Percentiles rank a stretch among this genome's conserved stretches.
Evolutionary conservation across 2,113 vertebrate genomes (phyloP).

Genomic region (Himantopus leucocephalus): DNA sequence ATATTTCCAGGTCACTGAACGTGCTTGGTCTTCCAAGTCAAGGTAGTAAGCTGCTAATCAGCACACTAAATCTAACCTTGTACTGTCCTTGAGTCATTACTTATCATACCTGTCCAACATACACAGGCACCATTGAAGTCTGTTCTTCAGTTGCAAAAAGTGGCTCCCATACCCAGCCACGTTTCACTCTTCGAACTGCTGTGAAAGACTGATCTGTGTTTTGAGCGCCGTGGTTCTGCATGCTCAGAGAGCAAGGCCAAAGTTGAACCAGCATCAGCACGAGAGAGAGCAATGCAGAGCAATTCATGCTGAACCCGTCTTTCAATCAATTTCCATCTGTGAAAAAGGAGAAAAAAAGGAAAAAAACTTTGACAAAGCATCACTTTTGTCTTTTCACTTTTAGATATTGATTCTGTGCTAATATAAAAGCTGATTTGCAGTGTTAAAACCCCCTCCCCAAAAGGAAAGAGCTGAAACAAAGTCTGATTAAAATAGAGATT

Average conservation of each 20-base stretch:
- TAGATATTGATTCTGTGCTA: neutral
- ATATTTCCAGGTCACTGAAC: neutral
- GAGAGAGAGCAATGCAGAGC: slow-evolving; percentile 40
- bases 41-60: neutral
- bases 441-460: neutral
- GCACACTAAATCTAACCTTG: neutral
- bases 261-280: slow-evolving; percentile 67
- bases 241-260: slow-evolving; percentile 43
- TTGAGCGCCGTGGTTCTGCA: neutral
- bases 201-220: neutral
- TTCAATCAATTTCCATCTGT: slow-evolving; percentile 24
- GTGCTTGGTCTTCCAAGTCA: neutral
- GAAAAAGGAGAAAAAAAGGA: neutral
- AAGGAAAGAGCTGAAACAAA: slow-evolving; percentile 12
- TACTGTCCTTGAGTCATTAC: neutral
- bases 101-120: slow-evolving; percentile 85
- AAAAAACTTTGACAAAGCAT: neutral
- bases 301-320: slow-evolving; percentile 67
- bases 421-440: neutral
- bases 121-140: slow-evolving; percentile 52
- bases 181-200: slow-evolving; percentile 74
- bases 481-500: neutral
- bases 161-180: slow-evolving; percentile 86
- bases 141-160: slow-evolving; percentile 85
- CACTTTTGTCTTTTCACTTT: neutral